Base-by-base conservation (phyloP, 2,888 invertebrate genomes). In the Drosophila meridiana region DNA sequence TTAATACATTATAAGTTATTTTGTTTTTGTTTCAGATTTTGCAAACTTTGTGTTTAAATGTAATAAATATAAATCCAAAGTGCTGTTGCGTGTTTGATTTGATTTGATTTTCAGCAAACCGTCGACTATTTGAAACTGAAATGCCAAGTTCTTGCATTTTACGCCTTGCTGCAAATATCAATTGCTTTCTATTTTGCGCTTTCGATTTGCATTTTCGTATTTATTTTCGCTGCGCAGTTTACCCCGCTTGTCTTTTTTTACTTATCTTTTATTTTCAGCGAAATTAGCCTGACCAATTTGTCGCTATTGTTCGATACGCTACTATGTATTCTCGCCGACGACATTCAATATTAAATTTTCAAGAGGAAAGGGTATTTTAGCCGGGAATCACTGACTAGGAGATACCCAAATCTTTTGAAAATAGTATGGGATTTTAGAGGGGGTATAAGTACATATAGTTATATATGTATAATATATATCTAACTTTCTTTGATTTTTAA, bases 141-240 rank as follows among this genome's bases (percentile, higher is more conserved):
- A 84, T 86, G 85, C 85, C 85, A 89, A 89, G 72, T 73, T 63
- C 60, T 71, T 69, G 57, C 57, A 76, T 78, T 84, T 84, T 65
- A 79, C 82, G 87, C 74, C 70, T 58, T 69, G 84, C 82, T 71
- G 63, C 73, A 76, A 52, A 80, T 86, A 86, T 86, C 85, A 86
- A 84, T 89, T 89, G 84, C 72, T 89, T 82, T 86, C 89, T 86
- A 82, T 84, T 89, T 89, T 86, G 82, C 72, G 78, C 82, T 87
- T 85, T 89, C 89, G 84, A 85, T 89, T 77, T 87, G 74, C 65
- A 68, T 82, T 83, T 80, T 64, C 78, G 80, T 82, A 78, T 87
- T 87, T 86, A 89, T 86, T 89, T 86, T 87, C 50, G 89, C 72
- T 78, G 79, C 60, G 73, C 78, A 70, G 74, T 83, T 68, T 34